A percentile compares a stretch with the other conserved stretches of the same genome.
These are phyloP conservation scores for Contarinia nasturtii DNA, from an alignment of 1,140 invertebrate genomes.

Conservation along the genomic window DNA sequence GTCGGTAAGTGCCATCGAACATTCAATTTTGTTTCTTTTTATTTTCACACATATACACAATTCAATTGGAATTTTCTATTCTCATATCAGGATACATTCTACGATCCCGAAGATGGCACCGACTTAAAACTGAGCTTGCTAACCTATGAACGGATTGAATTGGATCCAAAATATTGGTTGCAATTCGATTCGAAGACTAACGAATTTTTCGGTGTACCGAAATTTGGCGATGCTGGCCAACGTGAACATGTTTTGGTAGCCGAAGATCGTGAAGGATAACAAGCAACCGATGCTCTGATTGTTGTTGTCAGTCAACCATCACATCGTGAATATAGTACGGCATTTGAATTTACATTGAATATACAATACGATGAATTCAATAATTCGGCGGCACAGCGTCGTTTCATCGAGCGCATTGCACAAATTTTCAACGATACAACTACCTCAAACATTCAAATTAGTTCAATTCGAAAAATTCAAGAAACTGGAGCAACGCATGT, in stretches of 20 bases:
- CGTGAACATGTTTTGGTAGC: conserved; percentile 56
- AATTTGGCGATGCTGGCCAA: conserved; percentile 40
- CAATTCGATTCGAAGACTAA: conserved; percentile 77
- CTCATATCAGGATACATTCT: conserved; percentile 83
- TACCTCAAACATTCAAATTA: conserved; percentile 47
- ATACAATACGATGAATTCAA: conserved; percentile 50
- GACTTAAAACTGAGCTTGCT: conserved; percentile 54
- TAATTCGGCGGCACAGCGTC: conserved; percentile 46
- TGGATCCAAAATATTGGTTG: conserved; percentile 58
- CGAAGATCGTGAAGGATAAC: conserved; percentile 42
- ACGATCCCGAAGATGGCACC: conserved; percentile 67
- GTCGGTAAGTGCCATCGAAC: conserved; percentile 31
- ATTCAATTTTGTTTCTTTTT: too few relatives aligned
- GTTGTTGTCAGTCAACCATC: conserved; percentile 45
- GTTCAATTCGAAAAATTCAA: conserved; percentile 21
- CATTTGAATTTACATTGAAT: conserved; percentile 63
- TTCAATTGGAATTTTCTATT: too few relatives aligned
- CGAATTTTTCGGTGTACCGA: conserved; percentile 73
- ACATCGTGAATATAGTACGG: conserved; percentile 35
- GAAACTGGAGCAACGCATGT: conserved; percentile 17
- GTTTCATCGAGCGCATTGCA: conserved; percentile 59
- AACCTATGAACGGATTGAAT: conserved; percentile 43
- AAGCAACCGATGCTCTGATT: conserved; percentile 57
- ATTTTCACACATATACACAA: too few relatives aligned
- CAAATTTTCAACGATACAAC: conserved; percentile 56